phyloP scores from a whole-genome alignment of 2,888 invertebrate species.

The Listrodromus nycthemerus region DNA sequence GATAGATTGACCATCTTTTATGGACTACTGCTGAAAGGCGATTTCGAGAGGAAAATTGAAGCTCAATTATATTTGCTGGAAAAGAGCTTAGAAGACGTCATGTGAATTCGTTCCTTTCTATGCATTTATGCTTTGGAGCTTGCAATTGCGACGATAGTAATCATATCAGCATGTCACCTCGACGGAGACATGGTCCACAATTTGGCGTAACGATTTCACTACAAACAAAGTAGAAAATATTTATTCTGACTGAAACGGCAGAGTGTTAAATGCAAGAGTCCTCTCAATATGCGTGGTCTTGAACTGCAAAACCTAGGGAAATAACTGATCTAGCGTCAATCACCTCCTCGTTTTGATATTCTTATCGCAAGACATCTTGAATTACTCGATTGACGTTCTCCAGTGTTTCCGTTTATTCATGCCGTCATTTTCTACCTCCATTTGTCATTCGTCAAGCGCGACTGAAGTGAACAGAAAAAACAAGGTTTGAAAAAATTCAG shows the following conservation, averaged over 20 bases:
- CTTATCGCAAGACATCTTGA: slow-evolving; percentile 5
- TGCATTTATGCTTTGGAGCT: too few species aligned
- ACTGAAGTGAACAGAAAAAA: slow-evolving; percentile 24
- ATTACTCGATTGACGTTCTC: slow-evolving; percentile 54
- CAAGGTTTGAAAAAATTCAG: not conserved
- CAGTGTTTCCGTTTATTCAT: slow-evolving; percentile 3
- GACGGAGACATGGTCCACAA: too few species aligned
- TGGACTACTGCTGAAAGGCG: not conserved
- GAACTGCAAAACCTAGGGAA: not conserved
- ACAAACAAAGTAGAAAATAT: not conserved
- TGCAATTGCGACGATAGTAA: too few species aligned
- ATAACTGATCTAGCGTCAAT: not conserved
- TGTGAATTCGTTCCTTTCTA: not conserved
- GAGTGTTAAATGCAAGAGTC: not conserved
- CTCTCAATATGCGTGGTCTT: not conserved
- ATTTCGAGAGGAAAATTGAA: not conserved
- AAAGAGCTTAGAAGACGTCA: too few species aligned
- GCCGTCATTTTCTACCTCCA: not conserved
- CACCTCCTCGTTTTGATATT: not conserved
- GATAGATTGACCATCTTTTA: not conserved
- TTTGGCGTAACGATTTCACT: too few species aligned
- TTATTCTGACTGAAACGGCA: not conserved
- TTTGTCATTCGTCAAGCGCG: not conserved
- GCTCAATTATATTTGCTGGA: not conserved
- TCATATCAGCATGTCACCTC: too few species aligned